phyloP scores from a whole-genome alignment of 2,113 vertebrate genomes.

The Dissostichus mawsoni region DNA sequence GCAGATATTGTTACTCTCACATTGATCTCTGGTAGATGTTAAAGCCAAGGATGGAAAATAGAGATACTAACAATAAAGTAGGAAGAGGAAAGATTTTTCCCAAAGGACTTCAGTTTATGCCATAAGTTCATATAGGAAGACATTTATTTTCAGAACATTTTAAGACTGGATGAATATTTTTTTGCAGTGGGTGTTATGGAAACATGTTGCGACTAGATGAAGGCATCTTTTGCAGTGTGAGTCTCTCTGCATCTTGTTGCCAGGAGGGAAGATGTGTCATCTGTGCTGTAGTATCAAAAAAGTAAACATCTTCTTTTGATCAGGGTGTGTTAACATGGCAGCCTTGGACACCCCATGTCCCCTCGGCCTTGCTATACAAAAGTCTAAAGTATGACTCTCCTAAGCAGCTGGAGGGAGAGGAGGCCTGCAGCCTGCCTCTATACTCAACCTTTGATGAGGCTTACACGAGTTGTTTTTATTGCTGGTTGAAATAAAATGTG shows the following conservation, averaged over 20 bases:
- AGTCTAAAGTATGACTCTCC: neutral
- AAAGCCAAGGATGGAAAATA: neutral
- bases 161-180: too few relatives aligned
- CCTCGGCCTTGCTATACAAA: conserved; percentile 14
- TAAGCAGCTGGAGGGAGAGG: conserved; percentile 20
- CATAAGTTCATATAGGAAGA: neutral
- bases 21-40: conserved; percentile 5
- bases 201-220: neutral
- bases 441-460: neutral
- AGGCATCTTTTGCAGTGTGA: conserved; percentile 15
- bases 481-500: neutral
- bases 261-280: conserved; percentile 26
- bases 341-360: conserved; percentile 9
- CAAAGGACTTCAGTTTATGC: neutral
- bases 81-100: neutral
- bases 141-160: neutral
- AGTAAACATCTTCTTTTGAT: conserved; percentile 41
- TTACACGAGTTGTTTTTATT: neutral
- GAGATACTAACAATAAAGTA: neutral
- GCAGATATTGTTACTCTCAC: neutral
- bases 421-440: neutral
- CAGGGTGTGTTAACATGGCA: conserved; percentile 34
- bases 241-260: neutral
- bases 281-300: conserved; percentile 23
- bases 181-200: neutral